Base-by-base conservation (phyloP, 1,140 invertebrate genomes). In the Trachymyrmex cornetzi region DNA sequence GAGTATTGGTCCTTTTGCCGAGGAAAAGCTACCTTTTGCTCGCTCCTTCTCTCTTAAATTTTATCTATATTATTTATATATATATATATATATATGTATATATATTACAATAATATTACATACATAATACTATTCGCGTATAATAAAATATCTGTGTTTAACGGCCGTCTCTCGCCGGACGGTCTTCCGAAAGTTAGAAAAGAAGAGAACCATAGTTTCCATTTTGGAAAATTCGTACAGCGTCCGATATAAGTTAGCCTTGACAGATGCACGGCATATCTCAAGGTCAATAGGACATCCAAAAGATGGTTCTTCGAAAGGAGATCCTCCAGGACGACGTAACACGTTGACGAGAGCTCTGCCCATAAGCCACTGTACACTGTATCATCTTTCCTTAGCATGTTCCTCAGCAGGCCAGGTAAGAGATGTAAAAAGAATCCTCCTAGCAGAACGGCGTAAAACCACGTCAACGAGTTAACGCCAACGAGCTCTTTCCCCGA, bases 61-160 rank as follows among this genome's bases (percentile, higher is more conserved):
- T 22, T 80, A 80, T 67, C 55, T 30, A 61, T 74, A 61, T 71
- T 69, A 81, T 69, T 19, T 81, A 69, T 80, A 69, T 80, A 69
- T 67, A 87, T 80, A 69, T 80, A 69, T 67, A 87, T 81, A 87
- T 81, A 82, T 92, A 91, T 69, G 61, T 91, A 93, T 93, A 95
- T 95, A 95, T 95, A 94, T 95, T 95, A 95, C 94, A 95, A 94
- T 94, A 94, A 95, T 95, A 95, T 95, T 75, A 75, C 72, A 75
- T 75, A 75, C n/a, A 75, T 75, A 75, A 75, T 75, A 75, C 55
- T 75, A 75, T 95, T 89, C 92, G 93, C 91, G 94, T 94, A 93
- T 95, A 95, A 94, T 95, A 95, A 95, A 95, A 95, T 95, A 95
- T 94, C 89, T 88, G 91, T 88, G 91, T 89, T 79, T 89, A 66